Base-by-base conservation (phyloP, 2,797 vertebrate species). In the Phoebastria nigripes region DNA sequence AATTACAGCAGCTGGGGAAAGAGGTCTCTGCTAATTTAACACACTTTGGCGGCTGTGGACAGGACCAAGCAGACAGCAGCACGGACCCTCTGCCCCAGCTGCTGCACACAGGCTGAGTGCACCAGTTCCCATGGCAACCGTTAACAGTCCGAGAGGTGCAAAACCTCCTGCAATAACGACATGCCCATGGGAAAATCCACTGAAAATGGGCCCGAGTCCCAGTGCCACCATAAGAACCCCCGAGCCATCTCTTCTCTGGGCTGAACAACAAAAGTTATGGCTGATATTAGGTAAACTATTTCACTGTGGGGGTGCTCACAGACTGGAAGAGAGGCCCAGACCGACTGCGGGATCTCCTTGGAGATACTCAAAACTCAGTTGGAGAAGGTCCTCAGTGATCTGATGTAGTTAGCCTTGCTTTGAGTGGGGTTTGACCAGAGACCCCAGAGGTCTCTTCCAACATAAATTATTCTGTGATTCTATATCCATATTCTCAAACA, bases 71-170 rank as follows among this genome's bases (percentile, higher is more conserved):
- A 28, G 55, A 28, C 6, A 1, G 49, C 54, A 63, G 61, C n/a
- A 63, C 49, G 69, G 77, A 84, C 82, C 79, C 89, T 87, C 52
- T 12, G 25, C 72, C 47, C 76, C 2, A 7, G 67, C 77, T 46
- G 37, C 82, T 17, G 70, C 66, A 37, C 31, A 41, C 29, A 66
- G 93, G 90, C 82, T 0, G 16, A 96, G 96, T 72, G 77, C 87
- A 84, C 66, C 70, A 29, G 97, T 97, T 97, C 93, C 96, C 95
- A 94, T 94, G 92, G 96, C 95, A 98, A 97, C 97, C 8, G 3
- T 24, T 52, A 44, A 62, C n/a, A 8, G 77, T 37, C 84, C 1
- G 1, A 90, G 92, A 9, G 0, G 37, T 37, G 46, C 79, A 77
- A 73, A 94, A 56, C 51, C 89, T 74, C 82, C 89, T 2, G 71